Evolutionary conservation across 2,888 invertebrate species (phyloP), one percentile per base, ranked within the genome.

Genomic region (Sinopyrophorus schimmeli): DNA sequence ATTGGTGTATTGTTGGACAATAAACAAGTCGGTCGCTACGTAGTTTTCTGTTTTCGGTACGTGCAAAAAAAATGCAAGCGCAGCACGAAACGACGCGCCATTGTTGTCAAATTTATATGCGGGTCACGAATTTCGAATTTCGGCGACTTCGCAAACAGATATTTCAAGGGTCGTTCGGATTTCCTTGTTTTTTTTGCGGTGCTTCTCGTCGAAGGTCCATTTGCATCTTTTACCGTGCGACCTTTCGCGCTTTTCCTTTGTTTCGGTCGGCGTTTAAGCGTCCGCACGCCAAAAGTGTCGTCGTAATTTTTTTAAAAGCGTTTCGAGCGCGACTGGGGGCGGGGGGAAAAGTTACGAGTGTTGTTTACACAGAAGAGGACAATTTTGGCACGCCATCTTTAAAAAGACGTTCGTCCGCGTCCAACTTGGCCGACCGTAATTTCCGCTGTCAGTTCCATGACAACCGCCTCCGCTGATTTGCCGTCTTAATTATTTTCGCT

Each of bases 391-490:
- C 40, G 37, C 39, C 26, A 30, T 10, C 23, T 40, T 34, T 50
- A 34, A 43, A 39, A 27, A 21, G 21, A 21, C 21, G 35, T 41
- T 46, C 41, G 40, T 38, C 38, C 27, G 32, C 38, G 28, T 41
- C 47, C 53, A 54, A 50, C 48, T 56, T 52, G 57, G 56, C 59
- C 53, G 51, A 57, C 46, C 47, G 61, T 59, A 64, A 64, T 64
- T 64, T 64, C 63, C 64, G 62, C 55, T 52, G 54, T 46, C 54
- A 58, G 55, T 54, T 59, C 53, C 59, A 48, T 61, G 62, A 62
- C 64, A 58, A 58, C 53, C 51, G 53, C 48, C 50, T 53, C 54
- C n/a, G 55, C 58, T 58, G 59, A 59, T 58, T 61, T 60, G 53
- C 51, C 50, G 55, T 59, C 58, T 61, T 59, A 59, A 61, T 58